Evolutionary conservation across 2,797 vertebrate genomes (phyloP).

Genomic region (Anguilla megastoma): DNA sequence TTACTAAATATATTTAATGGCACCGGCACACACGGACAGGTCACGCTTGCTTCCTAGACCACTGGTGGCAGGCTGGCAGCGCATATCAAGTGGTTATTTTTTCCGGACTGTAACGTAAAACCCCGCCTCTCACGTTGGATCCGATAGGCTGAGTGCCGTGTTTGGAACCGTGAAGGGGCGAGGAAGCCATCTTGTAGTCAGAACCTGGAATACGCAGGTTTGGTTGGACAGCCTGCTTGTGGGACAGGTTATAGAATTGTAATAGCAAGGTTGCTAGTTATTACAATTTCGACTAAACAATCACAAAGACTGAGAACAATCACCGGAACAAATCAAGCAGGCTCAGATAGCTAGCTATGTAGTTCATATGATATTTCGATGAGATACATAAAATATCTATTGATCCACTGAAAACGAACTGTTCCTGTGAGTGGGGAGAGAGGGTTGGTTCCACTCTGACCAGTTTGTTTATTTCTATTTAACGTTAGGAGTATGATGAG

Average conservation of each 20-base stretch:
- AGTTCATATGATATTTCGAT: constrained; percentile 19
- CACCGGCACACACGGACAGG: no score
- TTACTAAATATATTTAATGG: no score
- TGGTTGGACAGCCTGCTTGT: constrained; percentile 32
- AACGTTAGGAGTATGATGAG: constrained; percentile 86
- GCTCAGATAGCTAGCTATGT: constrained; percentile 37
- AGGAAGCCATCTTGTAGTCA: constrained; percentile 77
- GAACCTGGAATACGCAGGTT: constrained; percentile 46
- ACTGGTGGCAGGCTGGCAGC: neutral
- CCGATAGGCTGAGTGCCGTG: constrained; percentile 61
- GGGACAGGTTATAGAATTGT: constrained; percentile 3
- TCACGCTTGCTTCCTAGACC: neutral
- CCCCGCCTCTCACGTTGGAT: constrained; percentile 51
- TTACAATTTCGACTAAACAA: neutral
- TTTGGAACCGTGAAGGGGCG: constrained; percentile 73
- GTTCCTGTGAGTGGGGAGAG: neutral
- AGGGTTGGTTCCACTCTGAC: neutral
- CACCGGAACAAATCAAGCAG: neutral
- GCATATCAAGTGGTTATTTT: neutral
- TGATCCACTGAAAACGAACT: neutral
- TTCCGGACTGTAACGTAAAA: constrained; percentile 13
- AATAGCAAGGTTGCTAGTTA: neutral
- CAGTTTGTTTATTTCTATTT: constrained; percentile 58
- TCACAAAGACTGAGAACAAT: neutral
- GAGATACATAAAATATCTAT: neutral